Evolutionary conservation across 2,888 invertebrate genomes (phyloP), one percentile per base, ranked within the genome.

Genomic region (Tortrix viridana): DNA sequence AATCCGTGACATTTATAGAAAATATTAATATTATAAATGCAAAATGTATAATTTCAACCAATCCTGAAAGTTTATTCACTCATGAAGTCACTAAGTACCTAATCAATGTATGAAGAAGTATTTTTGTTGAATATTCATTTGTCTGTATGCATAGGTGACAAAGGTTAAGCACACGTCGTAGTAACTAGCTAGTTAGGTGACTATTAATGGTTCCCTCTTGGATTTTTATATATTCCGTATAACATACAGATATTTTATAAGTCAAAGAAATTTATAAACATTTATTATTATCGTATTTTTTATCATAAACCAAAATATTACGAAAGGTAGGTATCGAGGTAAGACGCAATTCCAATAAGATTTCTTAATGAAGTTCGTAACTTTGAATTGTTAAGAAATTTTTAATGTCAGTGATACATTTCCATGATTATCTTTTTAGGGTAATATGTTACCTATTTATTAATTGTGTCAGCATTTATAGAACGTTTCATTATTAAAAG

Each of bases 91-190:
- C 46, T 23, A 41, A 22, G 5, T 14, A 14, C 16, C 9, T 22
- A 16, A 44, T 18, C 9, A 20, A 32, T 22, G 46, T 57, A 43
- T 38, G 43, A 53, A 53, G 47, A 26, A 9, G 57, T 26, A 63
- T 58, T 58, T 63, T 58, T 63, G 50, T 62, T 62, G 56, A 62
- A 57, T 62, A 62, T 63, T 58, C 54, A 53, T 55, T 26, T 58
- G 57, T 57, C 41, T 43, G 16, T 22, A 55, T 32, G 22, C 41
- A 37, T 7, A 26, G 54, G 54, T 44, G 18, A 26, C 32, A 44
- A 19, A 55, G 54, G 54, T 55, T 55, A 22, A 16, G n/a, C 32
- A 6, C 44, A 44, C 53, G 19, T 16, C 9, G 22, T 41, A 22
- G 20, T 41, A n/a, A 38, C 18, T 20, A 41, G 7, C 2, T 44